Percentiles rank a stretch among this genome's conserved stretches.
Evolutionary conservation across 2,888 invertebrate species (phyloP).

Genomic region (Lacanobia wlatinum): DNA sequence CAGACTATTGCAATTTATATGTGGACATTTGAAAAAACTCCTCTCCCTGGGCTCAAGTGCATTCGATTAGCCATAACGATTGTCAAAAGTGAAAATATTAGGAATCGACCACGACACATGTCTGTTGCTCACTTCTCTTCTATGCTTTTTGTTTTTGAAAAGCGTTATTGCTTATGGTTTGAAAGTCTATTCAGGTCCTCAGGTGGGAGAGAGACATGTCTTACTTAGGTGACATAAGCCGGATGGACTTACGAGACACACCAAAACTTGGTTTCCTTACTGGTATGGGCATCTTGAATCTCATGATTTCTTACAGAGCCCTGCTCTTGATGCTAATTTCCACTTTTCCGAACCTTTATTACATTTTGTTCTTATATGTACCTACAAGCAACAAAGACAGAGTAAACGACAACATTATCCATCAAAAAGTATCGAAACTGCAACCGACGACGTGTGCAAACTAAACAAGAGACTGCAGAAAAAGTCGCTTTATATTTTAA

Average conservation of each 20-base stretch:
- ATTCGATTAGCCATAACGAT: too few species aligned
- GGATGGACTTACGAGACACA: too few species aligned
- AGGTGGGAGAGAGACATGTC: too few species aligned
- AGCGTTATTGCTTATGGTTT: too few species aligned
- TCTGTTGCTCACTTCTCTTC: too few species aligned
- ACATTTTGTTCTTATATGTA: constrained; percentile 11
- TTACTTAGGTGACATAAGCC: too few species aligned
- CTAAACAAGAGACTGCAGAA: constrained; percentile 29
- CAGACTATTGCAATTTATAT: constrained; percentile 1
- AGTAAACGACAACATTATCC: constrained; percentile 37
- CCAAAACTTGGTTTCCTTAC: too few species aligned
- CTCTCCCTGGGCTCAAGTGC: too few species aligned
- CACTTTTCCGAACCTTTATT: constrained; percentile 9
- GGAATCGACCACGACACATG: too few species aligned
- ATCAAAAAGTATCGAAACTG: constrained; percentile 30
- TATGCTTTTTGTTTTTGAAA: too few species aligned
- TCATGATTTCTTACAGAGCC: not conserved
- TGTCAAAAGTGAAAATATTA: too few species aligned
- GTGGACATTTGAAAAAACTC: not conserved
- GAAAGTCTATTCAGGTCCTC: too few species aligned
- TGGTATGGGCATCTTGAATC: not conserved
- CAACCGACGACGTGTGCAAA: constrained; percentile 37
- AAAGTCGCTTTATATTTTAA: constrained; percentile 49
- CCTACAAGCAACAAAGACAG: constrained; percentile 10
- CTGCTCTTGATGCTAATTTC: not conserved